phyloP scores from a whole-genome alignment of 2,888 invertebrate genomes.

The Orthosia cruda region DNA sequence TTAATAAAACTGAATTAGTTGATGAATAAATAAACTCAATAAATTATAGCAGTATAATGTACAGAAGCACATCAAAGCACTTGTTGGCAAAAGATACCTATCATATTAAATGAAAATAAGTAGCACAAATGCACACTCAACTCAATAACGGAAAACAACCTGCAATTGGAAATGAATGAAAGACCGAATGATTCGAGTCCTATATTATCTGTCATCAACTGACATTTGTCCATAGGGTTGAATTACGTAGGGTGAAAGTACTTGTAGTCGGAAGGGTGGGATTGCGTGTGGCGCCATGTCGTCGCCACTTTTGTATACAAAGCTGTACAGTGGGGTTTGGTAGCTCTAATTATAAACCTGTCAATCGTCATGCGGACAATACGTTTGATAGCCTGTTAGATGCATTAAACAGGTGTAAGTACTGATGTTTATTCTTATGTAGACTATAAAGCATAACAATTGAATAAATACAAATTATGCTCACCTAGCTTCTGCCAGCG shows the following conservation, averaged over 20 bases:
- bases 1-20: background rate
- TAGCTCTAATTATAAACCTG: conserved; percentile 69
- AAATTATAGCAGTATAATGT: too few relatives aligned
- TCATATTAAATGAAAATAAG: background rate
- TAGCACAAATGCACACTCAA: background rate
- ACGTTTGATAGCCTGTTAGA: conserved; percentile 53
- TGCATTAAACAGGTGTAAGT: conserved; percentile 50
- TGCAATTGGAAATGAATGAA: conserved; percentile 62
- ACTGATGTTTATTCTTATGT: conserved; percentile 15
- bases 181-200: conserved; percentile 65
- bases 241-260: conserved; percentile 70
- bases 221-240: conserved; percentile 67
- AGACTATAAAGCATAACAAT: background rate
- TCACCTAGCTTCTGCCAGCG: too few relatives aligned
- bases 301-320: conserved; percentile 71
- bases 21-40: background rate
- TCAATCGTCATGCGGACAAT: conserved; percentile 58
- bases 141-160: conserved; percentile 22
- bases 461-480: background rate
- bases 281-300: conserved; percentile 81
- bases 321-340: conserved; percentile 59
- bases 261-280: conserved; percentile 68
- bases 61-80: conserved; percentile 3
- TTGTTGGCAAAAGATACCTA: background rate
- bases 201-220: conserved; percentile 69